These are phyloP conservation scores for Seriola aureovittata DNA, from an alignment of 2,113 vertebrate genomes.

Conservation along the genomic window DNA sequence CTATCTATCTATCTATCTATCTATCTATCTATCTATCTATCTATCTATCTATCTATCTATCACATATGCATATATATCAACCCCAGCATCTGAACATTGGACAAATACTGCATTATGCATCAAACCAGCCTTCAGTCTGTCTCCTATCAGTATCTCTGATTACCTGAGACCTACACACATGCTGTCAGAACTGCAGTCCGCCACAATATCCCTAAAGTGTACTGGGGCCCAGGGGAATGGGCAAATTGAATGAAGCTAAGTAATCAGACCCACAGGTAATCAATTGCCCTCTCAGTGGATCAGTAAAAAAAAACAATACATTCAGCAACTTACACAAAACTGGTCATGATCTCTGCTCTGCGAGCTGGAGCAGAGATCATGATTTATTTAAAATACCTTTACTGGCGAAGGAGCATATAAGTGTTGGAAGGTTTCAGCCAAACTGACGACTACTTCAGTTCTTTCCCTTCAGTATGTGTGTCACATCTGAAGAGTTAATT, in stretches of 20 bases:
- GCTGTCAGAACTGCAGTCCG: constrained; percentile 45
- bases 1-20: constrained; percentile 8
- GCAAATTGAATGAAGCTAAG: constrained; percentile 55
- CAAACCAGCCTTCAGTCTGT: constrained; percentile 50
- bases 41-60: constrained; percentile 7
- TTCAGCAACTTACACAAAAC: constrained; percentile 43
- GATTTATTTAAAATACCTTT: constrained; percentile 16
- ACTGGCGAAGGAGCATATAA: not conserved
- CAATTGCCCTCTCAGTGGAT: constrained; percentile 47
- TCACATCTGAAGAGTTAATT: constrained; percentile 15
- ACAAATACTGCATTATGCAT: constrained; percentile 66
- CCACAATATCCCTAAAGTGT: constrained; percentile 45
- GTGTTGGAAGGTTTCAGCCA: not conserved
- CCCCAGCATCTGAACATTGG: constrained; percentile 23
- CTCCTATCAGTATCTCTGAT: constrained; percentile 56
- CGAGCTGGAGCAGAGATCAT: not conserved
- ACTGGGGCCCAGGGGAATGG: constrained; percentile 43
- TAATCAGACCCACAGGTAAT: constrained; percentile 61
- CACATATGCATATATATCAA: constrained; percentile 3
- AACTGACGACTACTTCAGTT: constrained; percentile 3
- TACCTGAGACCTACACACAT: constrained; percentile 43
- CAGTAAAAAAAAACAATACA: constrained; percentile 56
- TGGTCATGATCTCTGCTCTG: constrained; percentile 41
- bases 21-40: constrained; percentile 1
- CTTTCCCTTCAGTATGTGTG: not conserved